Conservation (phyloP, 2,113 vertebrate species). For the Carassius auratus region DNA sequence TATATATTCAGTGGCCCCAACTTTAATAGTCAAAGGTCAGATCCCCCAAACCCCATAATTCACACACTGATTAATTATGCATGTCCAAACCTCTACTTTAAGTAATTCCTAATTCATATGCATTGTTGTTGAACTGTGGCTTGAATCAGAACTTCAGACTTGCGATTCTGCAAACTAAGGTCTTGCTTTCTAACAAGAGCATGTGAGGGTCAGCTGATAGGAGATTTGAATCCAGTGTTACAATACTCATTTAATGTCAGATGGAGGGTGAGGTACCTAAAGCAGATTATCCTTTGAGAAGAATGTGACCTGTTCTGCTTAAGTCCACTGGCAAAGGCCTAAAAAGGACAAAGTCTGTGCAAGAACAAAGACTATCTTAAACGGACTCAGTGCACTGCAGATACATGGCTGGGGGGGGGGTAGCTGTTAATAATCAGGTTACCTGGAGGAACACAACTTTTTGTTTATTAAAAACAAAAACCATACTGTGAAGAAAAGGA, state of each 20-base stretch:
- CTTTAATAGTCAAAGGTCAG: background rate
- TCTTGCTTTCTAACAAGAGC: constrained; percentile 50
- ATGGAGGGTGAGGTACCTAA: constrained; percentile 51
- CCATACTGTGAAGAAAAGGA: background rate
- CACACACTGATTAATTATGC: background rate
- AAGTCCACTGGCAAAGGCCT: constrained; percentile 40
- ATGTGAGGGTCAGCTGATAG: constrained; percentile 75
- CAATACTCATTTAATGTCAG: constrained; percentile 47
- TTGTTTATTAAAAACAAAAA: background rate
- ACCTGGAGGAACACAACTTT: background rate
- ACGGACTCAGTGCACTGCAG: background rate
- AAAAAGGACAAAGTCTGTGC: constrained; percentile 40
- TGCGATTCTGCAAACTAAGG: constrained; percentile 32
- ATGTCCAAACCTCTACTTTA: background rate
- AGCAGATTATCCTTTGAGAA: constrained; percentile 66
- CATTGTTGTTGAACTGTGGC: background rate
- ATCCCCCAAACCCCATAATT: background rate
- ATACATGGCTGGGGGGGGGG: background rate
- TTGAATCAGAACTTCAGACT: background rate
- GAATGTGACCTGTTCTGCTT: constrained; percentile 70
- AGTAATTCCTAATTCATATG: background rate
- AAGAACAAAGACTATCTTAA: constrained; percentile 54
- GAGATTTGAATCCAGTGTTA: constrained; percentile 64
- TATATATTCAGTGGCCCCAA: background rate
- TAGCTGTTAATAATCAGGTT: background rate